Percentiles rank a stretch among this genome's conserved stretches.
These are phyloP conservation scores for Andrena chrysosceles DNA, from an alignment of 2,888 invertebrate species.

Conservation along the genomic window DNA sequence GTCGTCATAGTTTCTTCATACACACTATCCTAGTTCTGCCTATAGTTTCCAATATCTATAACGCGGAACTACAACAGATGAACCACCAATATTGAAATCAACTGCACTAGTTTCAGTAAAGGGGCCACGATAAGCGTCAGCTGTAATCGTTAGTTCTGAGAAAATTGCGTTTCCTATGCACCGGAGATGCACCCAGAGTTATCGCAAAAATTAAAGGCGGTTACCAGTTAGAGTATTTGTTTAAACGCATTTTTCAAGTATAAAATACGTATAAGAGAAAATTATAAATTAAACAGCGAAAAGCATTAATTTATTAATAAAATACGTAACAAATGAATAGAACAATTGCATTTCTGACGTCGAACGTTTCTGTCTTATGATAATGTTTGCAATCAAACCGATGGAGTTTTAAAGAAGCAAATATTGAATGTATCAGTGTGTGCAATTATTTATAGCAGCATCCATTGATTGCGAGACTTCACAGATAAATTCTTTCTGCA, in stretches of 20 bases:
- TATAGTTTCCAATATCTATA: conserved; percentile 9
- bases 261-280: neutral
- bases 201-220: no score
- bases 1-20: neutral
- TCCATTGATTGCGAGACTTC: neutral
- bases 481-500: neutral
- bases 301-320: neutral
- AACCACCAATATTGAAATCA: conserved; percentile 27
- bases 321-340: conserved; percentile 2
- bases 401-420: conserved; percentile 22
- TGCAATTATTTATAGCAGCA: conserved; percentile 7
- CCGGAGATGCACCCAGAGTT: neutral
- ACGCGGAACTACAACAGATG: conserved; percentile 25
- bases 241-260: no score
- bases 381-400: neutral
- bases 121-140: conserved; percentile 30
- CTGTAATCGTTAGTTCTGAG: conserved; percentile 36
- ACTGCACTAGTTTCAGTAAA: conserved; percentile 38
- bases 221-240: no score
- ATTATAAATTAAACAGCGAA: neutral
- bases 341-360: conserved; percentile 1
- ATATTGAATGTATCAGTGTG: neutral
- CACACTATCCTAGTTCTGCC: neutral
- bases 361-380: neutral
- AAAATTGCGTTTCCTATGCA: conserved; percentile 26